Base-by-base conservation (phyloP, 2,113 vertebrate species). In the Tachysurus fulvidraco region DNA sequence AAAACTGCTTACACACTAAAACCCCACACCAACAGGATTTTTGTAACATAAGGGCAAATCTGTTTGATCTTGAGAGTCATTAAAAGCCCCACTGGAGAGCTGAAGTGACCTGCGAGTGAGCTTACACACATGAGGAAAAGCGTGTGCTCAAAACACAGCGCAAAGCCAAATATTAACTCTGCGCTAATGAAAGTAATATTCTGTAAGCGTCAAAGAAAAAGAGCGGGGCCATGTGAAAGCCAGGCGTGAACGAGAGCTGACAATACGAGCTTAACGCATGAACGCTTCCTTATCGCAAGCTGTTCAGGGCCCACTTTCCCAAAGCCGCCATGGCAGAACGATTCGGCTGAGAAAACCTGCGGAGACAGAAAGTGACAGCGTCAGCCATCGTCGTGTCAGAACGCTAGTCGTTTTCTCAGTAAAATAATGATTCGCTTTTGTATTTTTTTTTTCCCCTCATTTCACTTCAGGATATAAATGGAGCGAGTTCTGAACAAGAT, bases 211-310 rank as follows among this genome's bases (percentile, higher is more conserved):
- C 36, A 36, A 36, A 36, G 36, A 21, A 21, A 81, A 76, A 81
- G 21, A 69, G 78, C 30, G 54, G 5, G 50, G 54, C 6, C 5
- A 25, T 17, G 52, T 54, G 77, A 86, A 86, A 57, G 46, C 77
- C 52, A 77, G 81, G 77, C 36, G 77, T 59, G 64, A 86, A 81
- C 46, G 41, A 57, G 65, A 73, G 85, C 78, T 60, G 85, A 86
- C 78, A 46, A 71, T 73, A 71, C 36, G 64, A 86, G 78, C 76
- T 86, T 67, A 41, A 69, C 65, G 79, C 78, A 28, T 50, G 78
- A 86, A 60, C 65, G 78, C 85, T 71, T 81, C 85, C 76, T 78
- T 81, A 89, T 91, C 86, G 36, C 65, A 81, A 54, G 77, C 52
- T 86, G 77, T 81, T 85, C 59, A 16, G 41, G 4, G n/a, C 10